Percentiles rank a stretch among this genome's conserved stretches.
These are phyloP conservation scores for Drosophila mojavensis DNA, from an alignment of 1,140 invertebrate genomes.

Conservation along the genomic window DNA sequence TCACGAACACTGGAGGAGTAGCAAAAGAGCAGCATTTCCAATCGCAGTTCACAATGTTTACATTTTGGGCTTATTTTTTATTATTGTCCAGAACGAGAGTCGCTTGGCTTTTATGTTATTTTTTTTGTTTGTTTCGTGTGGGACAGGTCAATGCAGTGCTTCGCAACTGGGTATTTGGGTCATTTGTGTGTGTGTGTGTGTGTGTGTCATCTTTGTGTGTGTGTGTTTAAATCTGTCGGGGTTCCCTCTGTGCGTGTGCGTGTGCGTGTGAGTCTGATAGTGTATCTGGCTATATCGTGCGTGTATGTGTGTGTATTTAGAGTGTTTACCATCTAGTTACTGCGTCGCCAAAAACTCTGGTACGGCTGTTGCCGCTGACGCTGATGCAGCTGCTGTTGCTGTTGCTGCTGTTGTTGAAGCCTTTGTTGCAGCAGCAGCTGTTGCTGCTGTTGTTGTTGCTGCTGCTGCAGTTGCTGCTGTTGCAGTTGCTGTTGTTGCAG, in stretches of 20 bases:
- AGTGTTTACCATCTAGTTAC: slow-evolving; percentile 31
- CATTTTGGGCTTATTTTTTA: slow-evolving; percentile 22
- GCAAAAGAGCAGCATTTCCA: too few species aligned
- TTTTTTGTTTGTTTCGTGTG: background rate
- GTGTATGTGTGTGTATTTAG: background rate
- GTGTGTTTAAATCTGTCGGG: background rate
- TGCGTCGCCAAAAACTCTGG: slow-evolving; percentile 41
- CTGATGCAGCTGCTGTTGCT: slow-evolving; percentile 18
- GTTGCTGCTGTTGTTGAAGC: background rate
- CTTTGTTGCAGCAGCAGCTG: background rate
- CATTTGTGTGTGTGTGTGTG: slow-evolving; percentile 5
- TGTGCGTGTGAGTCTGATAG: background rate
- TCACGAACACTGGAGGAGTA: background rate
- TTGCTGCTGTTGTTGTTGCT: slow-evolving; percentile 17
- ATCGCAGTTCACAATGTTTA: slow-evolving; percentile 26
- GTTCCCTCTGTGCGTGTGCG: background rate
- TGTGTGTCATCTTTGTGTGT: background rate
- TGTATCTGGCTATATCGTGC: background rate
- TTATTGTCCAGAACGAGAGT: slow-evolving; percentile 18
- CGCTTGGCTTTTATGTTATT: slow-evolving; percentile 5
- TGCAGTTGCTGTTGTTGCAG: slow-evolving; percentile 32
- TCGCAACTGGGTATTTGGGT: slow-evolving; percentile 20
- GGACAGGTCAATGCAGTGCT: slow-evolving; percentile 27
- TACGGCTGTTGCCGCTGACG: slow-evolving; percentile 24
- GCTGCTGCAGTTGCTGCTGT: slow-evolving; percentile 10